Conservation (phyloP, 1,140 invertebrate species). For the Harpegnathos saltator region DNA sequence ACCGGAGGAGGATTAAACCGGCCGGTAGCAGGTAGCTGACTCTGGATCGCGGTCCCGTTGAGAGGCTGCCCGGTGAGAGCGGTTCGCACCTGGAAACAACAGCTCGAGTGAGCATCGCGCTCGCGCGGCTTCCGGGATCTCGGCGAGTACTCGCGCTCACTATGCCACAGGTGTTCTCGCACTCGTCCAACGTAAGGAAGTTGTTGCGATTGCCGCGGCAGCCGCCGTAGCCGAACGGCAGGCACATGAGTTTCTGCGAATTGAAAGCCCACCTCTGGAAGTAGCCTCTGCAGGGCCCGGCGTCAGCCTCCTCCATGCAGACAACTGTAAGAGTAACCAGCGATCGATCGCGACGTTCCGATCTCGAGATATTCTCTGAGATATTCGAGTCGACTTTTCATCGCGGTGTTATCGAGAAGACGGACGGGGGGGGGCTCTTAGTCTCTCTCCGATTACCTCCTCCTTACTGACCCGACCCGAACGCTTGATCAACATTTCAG, state of each 20-base stretch:
- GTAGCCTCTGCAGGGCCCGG: conserved; percentile 93
- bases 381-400: too few species aligned
- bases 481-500: too few species aligned
- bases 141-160: conserved; percentile 78
- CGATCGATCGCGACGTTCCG: too few species aligned
- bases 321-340: conserved; percentile 86
- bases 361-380: too few species aligned
- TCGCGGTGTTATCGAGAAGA: too few species aligned
- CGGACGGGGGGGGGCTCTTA: too few species aligned
- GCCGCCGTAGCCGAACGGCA: conserved; percentile 94
- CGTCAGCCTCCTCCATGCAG: conserved; percentile 90
- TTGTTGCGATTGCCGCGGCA: conserved; percentile 96
- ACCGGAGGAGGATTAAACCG: conserved; percentile 75
- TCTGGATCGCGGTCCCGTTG: background rate
- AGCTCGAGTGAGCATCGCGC: background rate
- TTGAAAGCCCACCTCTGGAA: conserved; percentile 95
- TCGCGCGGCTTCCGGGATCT: background rate
- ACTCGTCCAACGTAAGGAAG: conserved; percentile 92
- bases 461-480: too few species aligned
- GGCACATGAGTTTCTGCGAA: conserved; percentile 89
- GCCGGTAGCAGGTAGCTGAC: background rate
- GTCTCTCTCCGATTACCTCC: too few species aligned
- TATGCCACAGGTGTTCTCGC: conserved; percentile 89
- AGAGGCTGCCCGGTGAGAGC: conserved; percentile 61
- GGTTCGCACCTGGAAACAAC: conserved; percentile 63